Evolutionary conservation across 2,797 vertebrate genomes (phyloP), one percentile per base, ranked within the genome.

Genomic region (Yasuhikotakia modesta): DNA sequence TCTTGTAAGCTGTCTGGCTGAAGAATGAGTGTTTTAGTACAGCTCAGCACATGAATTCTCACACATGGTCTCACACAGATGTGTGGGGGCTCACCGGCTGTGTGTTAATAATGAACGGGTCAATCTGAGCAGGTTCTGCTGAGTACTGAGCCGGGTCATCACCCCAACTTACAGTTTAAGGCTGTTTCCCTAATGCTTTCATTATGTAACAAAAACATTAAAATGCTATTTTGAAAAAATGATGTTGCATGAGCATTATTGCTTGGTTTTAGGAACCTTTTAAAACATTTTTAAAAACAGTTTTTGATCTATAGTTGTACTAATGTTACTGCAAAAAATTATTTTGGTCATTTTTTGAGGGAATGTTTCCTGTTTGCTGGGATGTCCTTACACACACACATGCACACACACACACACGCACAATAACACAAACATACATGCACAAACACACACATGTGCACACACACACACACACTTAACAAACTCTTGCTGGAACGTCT

Each of bases 71-170:
- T 53, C 72, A 22, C 21, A 61, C 72, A 69, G 32, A 75, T 57
- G 16, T 5, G 1, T 35, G 17, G 39, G 19, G 19, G 52, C 53
- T 64, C 24, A 17, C 58, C 14, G n/a, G 61, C 30, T 73, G 30
- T 1, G 65, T 46, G 32, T 76, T 58, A 76, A 76, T 76, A 76
- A 68, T 76, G 52, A 58, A 76, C 21, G 75, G 55, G 66, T 70
- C 55, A 61, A 21, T 63, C 66, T 69, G 65, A 30, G 52, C 39
- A 24, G 30, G 32, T 11, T 46, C 19, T 55, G 35, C 22, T 30
- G 57, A 52, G 67, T 63, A 74, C n/a, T n/a, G n/a, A n/a, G 65
- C 60, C 57, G 19, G 19, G 46, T n/a, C 65, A 39, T 43, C 66
- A 19, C 5, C 30, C 30, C 30, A 32, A 5, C 30, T 32, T 2